Conservation (phyloP, 2,113 vertebrate species). For the Gymnarchus niloticus region DNA sequence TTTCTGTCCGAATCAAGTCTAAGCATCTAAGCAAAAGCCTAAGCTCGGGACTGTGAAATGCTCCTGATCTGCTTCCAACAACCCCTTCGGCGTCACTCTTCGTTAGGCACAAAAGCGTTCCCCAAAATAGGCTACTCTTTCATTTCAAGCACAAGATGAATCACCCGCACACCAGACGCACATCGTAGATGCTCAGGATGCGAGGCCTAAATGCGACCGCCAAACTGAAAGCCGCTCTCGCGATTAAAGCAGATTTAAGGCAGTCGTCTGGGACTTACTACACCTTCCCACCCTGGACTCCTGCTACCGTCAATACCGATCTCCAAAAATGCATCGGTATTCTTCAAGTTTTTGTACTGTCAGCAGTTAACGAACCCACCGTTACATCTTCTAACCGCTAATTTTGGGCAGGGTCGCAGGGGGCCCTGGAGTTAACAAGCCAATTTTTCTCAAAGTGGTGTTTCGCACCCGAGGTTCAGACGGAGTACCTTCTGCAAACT, state of each 20-base stretch:
- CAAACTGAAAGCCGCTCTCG: not conserved
- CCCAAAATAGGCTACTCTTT: constrained; percentile 26
- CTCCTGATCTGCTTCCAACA: constrained; percentile 22
- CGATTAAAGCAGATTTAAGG: not conserved
- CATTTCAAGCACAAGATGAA: constrained; percentile 25
- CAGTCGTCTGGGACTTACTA: not conserved
- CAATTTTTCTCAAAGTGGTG: not conserved
- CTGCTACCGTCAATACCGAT: not conserved
- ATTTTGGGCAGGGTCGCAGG: not conserved
- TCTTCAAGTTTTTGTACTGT: not conserved
- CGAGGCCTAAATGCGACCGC: not conserved
- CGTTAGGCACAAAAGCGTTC: constrained; percentile 20
- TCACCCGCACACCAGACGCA: constrained; percentile 30
- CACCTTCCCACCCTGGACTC: not conserved
- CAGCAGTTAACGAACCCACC: not conserved
- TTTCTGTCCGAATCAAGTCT: not conserved
- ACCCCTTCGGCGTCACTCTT: constrained; percentile 25
- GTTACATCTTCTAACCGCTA: not conserved
- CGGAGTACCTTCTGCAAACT: not conserved
- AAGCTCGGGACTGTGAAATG: constrained; percentile 17
- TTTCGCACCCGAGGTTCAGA: not conserved
- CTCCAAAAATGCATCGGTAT: not conserved
- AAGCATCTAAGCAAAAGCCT: constrained; percentile 16
- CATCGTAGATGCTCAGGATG: constrained; percentile 1
- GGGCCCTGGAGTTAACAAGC: not conserved